Evolutionary conservation across 2,797 vertebrate genomes (phyloP).

Genomic region (Lepus townsendii): DNA sequence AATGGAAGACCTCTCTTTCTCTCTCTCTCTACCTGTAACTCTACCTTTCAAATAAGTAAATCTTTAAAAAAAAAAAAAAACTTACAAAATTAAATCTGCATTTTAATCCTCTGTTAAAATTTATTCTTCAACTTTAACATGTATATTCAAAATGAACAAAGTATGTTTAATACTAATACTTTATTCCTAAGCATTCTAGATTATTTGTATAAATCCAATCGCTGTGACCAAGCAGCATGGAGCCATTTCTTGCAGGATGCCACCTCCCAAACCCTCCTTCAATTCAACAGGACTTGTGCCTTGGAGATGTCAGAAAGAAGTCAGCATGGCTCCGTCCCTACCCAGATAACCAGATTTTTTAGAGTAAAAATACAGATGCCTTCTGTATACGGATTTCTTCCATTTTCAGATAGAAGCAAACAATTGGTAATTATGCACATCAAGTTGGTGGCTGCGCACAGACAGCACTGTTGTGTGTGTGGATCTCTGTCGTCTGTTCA

Average conservation of each 20-base stretch:
- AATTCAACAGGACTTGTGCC: neutral
- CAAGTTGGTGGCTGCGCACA: neutral
- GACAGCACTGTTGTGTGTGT: neutral
- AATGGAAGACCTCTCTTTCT: no score
- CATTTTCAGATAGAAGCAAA: constrained; percentile 4
- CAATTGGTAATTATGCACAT: neutral
- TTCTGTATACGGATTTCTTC: neutral
- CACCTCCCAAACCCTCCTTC: neutral
- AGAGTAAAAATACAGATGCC: neutral
- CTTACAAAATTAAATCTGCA: neutral
- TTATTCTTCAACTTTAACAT: neutral
- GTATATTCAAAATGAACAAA: neutral
- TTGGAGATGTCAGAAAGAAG: neutral
- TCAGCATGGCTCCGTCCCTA: neutral
- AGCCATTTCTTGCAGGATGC: neutral
- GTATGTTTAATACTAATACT: neutral
- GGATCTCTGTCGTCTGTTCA: neutral
- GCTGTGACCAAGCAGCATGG: neutral
- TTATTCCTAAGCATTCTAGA: neutral
- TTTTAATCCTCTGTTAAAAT: neutral
- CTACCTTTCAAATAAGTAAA: neutral
- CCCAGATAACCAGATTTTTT: neutral
- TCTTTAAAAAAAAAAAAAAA: neutral
- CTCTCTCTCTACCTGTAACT: no score
- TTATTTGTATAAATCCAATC: neutral